Percentiles rank a stretch among this genome's conserved stretches.
These are phyloP conservation scores for Apodemia zela DNA, from an alignment of 2,888 invertebrate genomes.

Conservation along the genomic window DNA sequence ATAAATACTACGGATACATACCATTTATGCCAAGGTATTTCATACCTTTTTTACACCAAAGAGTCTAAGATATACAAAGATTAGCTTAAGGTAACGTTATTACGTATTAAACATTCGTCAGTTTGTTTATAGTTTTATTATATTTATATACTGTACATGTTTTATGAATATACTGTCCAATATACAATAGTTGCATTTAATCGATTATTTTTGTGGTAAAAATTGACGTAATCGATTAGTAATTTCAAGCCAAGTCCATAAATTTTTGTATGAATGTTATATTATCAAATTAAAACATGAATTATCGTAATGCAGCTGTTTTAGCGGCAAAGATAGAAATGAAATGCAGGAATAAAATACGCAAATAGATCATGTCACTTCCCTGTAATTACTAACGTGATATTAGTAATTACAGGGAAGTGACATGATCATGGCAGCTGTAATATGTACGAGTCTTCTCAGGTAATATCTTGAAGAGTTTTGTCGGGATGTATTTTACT, in stretches of 20 bases:
- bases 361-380: no score
- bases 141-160: slow-evolving; percentile 1
- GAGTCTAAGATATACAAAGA: neutral
- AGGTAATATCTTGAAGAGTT: slow-evolving; percentile 35
- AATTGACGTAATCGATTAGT: no score
- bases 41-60: neutral
- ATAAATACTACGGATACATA: neutral
- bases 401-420: no score
- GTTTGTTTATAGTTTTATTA: neutral
- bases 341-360: no score
- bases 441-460: slow-evolving; percentile 24
- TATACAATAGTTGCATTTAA: neutral
- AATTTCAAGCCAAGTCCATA: no score
- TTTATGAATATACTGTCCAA: neutral
- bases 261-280: no score
- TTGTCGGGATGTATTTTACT: slow-evolving; percentile 41
- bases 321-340: no score
- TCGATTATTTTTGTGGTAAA: no score
- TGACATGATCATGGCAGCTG: neutral
- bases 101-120: neutral
- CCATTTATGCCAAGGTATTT: neutral
- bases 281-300: no score
- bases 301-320: no score
- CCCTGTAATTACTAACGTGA: no score
- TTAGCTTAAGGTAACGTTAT: neutral